Evolutionary conservation across 2,113 vertebrate genomes (phyloP).

Genomic region (Scomber scombrus): DNA sequence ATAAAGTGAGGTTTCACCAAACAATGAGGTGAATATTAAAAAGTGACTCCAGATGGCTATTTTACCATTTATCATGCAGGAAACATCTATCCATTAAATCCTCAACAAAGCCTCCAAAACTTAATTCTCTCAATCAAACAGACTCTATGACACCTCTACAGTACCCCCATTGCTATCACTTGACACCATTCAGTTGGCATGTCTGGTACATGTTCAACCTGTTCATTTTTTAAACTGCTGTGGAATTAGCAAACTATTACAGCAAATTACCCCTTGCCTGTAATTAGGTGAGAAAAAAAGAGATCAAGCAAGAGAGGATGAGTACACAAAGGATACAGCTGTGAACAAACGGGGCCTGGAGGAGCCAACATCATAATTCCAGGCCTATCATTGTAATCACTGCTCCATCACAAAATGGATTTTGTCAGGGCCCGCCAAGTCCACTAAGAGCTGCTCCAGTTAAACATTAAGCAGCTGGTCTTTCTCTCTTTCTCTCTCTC

Average conservation of each 20-base stretch:
- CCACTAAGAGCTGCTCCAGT: conserved; percentile 80
- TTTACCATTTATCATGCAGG: conserved; percentile 25
- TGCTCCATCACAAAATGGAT: conserved; percentile 86
- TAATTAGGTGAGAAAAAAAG: conserved; percentile 50
- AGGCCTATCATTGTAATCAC: conserved; percentile 86
- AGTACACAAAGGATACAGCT: conserved; percentile 73
- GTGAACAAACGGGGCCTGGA: conserved; percentile 69
- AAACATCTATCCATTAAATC: conserved; percentile 3
- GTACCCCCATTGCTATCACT: not conserved
- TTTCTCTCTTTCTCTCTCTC: conserved; percentile 58
- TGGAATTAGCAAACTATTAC: conserved; percentile 51
- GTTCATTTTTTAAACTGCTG: conserved; percentile 5
- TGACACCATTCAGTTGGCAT: conserved; percentile 30
- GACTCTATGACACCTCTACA: not conserved
- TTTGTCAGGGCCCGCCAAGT: conserved; percentile 88
- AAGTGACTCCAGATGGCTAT: conserved; percentile 60
- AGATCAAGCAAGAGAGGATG: conserved; percentile 39
- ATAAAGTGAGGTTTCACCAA: conserved; percentile 66
- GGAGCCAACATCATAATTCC: conserved; percentile 84
- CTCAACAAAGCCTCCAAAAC: conserved; percentile 3
- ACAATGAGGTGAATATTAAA: conserved; percentile 45
- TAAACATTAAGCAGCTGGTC: conserved; percentile 89
- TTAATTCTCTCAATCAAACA: conserved; percentile 13
- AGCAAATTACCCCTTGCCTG: conserved; percentile 37
- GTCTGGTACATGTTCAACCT: conserved; percentile 16